These are phyloP conservation scores for Mesaphorura yosii DNA, from an alignment of 1,140 invertebrate genomes.

Conservation along the genomic window DNA sequence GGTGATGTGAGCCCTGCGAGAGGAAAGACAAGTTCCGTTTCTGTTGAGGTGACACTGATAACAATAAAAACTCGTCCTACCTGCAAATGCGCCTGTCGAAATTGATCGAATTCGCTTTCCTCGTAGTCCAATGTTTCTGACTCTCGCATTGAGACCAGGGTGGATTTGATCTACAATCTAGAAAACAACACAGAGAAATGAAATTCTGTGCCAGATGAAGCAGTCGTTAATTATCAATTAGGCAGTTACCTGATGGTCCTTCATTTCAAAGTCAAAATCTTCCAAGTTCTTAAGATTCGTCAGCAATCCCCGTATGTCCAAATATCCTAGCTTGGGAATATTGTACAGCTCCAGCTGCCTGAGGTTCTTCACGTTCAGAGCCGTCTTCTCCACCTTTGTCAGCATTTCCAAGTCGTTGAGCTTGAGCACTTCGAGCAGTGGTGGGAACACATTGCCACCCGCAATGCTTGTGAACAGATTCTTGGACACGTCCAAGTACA, in stretches of 20 bases:
- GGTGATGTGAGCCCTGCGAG: slow-evolving; percentile 55
- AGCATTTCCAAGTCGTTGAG: slow-evolving; percentile 56
- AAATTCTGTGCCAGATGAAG: too few relatives aligned
- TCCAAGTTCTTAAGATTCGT: slow-evolving; percentile 39
- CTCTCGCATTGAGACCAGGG: slow-evolving; percentile 60
- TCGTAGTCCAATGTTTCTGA: slow-evolving; percentile 57
- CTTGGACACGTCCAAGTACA: slow-evolving; percentile 59
- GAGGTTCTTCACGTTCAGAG: slow-evolving; percentile 63
- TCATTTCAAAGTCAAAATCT: slow-evolving; percentile 68
- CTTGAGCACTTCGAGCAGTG: slow-evolving; percentile 49
- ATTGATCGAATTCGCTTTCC: slow-evolving; percentile 63
- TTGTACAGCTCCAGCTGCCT: slow-evolving; percentile 52
- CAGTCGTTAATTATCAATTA: too few relatives aligned
- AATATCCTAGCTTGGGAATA: slow-evolving; percentile 51
- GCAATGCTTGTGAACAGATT: slow-evolving; percentile 52
- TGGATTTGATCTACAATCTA: slow-evolving; percentile 69
- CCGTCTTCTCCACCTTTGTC: slow-evolving; percentile 64
- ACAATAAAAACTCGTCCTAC: slow-evolving; percentile 19
- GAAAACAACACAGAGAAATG: too few relatives aligned
- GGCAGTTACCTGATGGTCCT: too few relatives aligned
- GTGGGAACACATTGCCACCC: slow-evolving; percentile 20
- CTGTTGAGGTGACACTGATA: too few relatives aligned
- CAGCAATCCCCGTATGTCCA: slow-evolving; percentile 68
- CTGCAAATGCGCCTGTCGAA: slow-evolving; percentile 63
- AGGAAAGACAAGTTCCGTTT: not conserved